phyloP scores from a whole-genome alignment of 1,140 invertebrate genomes.

The Drosophila carrolli region DNA sequence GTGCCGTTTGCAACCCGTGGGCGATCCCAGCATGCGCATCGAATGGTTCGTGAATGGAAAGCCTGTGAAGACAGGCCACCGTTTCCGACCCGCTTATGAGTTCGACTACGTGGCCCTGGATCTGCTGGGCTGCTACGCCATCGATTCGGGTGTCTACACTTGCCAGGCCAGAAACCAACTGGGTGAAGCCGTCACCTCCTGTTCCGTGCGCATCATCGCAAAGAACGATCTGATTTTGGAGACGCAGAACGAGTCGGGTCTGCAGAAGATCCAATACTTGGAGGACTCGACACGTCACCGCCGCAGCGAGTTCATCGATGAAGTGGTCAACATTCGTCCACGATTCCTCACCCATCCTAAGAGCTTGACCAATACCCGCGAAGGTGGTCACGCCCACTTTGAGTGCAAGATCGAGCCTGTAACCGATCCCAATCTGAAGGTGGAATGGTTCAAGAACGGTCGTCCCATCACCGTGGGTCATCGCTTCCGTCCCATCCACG shows the following conservation, averaged over 20 bases:
- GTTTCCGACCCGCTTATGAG: conserved; percentile 98
- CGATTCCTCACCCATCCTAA: conserved; percentile 94
- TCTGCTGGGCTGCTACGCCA: conserved; percentile 97
- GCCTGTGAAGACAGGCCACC: conserved; percentile 94
- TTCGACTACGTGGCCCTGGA: conserved; percentile 99
- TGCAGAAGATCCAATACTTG: conserved; percentile 95
- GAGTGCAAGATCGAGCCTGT: conserved; percentile 99
- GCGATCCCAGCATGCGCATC: conserved; percentile 97
- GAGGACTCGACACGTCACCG: conserved; percentile 95
- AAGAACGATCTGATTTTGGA: conserved; percentile 94
- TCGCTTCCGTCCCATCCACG: conserved; percentile 96
- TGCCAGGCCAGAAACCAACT: conserved; percentile 96
- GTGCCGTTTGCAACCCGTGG: conserved; percentile 95
- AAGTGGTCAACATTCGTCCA: conserved; percentile 92
- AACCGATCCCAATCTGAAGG: conserved; percentile 96
- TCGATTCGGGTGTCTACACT: conserved; percentile 98
- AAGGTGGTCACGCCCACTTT: conserved; percentile 97
- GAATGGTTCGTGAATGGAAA: conserved; percentile 99
- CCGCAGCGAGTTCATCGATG: conserved; percentile 92
- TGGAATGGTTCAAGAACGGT: conserved; percentile 97
- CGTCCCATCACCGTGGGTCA: conserved; percentile 94
- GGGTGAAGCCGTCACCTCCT: conserved; percentile 97
- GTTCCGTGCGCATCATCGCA: conserved; percentile 93
- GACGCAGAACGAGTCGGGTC: conserved; percentile 93
- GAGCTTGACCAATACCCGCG: conserved; percentile 92